phyloP scores from a whole-genome alignment of 23 tunicate genomes.

The Oikopleura vanhoeffeni region DNA sequence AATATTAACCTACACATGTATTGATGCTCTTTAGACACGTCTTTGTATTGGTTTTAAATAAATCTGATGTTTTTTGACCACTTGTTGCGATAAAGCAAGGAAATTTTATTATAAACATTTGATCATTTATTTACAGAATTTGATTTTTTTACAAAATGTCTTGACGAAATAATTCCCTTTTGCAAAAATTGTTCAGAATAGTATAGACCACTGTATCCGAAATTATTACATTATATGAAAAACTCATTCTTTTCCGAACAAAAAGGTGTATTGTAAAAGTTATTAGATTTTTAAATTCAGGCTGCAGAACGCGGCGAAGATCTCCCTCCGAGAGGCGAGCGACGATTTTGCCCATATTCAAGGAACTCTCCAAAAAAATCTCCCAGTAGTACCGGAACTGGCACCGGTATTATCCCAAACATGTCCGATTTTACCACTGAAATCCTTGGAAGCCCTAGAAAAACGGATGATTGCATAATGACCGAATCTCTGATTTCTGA shows the following conservation, averaged over 20 bases:
- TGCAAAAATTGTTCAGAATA: not conserved
- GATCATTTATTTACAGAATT: too few relatives aligned
- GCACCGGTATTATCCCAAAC: not conserved
- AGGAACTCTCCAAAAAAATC: not conserved
- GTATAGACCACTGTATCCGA: not conserved
- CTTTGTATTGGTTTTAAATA: too few relatives aligned
- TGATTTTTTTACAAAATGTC: too few relatives aligned
- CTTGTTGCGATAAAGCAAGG: too few relatives aligned
- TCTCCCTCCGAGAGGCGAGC: not conserved
- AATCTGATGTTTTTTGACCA: too few relatives aligned
- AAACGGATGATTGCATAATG: too few relatives aligned
- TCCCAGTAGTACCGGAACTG: not conserved
- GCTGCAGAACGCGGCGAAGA: constrained; percentile 17
- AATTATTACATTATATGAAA: not conserved
- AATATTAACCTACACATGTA: too few relatives aligned
- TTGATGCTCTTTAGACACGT: too few relatives aligned
- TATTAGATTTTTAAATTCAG: not conserved
- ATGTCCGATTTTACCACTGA: not conserved
- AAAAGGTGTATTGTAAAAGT: not conserved
- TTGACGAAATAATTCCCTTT: too few relatives aligned
- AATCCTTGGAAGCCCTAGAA: too few relatives aligned
- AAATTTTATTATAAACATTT: too few relatives aligned
- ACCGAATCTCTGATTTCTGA: too few relatives aligned
- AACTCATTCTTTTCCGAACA: constrained; percentile 12
- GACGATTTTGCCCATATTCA: constrained; percentile 4